A percentile compares a stretch with the other conserved stretches of the same genome.
Evolutionary conservation across 2,113 vertebrate genomes (phyloP).

Genomic region (Hippocampus zosterae): DNA sequence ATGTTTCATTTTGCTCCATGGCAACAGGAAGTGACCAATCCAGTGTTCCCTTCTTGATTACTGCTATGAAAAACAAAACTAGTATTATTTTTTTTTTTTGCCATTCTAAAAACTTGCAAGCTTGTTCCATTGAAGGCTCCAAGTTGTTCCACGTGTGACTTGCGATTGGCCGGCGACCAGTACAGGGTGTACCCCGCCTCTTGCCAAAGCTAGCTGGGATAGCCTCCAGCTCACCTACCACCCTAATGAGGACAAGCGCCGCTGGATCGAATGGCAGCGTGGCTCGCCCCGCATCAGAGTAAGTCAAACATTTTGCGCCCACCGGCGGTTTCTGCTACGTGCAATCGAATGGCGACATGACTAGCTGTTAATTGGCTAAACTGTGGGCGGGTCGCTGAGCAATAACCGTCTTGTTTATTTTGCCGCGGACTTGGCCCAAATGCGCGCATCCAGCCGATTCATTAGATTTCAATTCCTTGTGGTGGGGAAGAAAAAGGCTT

Average conservation of each 20-base stretch:
- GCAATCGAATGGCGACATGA: no score
- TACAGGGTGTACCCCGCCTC: neutral
- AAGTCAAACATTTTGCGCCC: neutral
- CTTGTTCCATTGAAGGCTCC: neutral
- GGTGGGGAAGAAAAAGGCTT: no score
- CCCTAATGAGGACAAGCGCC: constrained; percentile 1
- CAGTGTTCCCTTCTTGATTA: neutral
- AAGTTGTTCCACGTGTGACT: neutral
- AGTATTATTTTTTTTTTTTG: no score
- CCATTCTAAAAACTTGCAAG: neutral
- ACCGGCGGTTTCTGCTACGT: neutral
- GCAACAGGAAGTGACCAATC: neutral
- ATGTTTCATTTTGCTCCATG: neutral
- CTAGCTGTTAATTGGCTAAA: no score
- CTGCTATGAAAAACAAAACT: no score
- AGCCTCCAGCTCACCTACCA: neutral
- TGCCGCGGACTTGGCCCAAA: no score
- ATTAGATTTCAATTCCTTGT: no score
- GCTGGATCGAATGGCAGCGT: constrained; percentile 37
- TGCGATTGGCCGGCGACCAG: neutral
- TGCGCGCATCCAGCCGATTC: no score
- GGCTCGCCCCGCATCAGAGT: neutral
- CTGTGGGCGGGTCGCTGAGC: no score
- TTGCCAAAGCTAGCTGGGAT: neutral
- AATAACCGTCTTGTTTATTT: no score